A percentile compares a stretch with the other conserved stretches of the same genome.
Evolutionary conservation across 1,140 invertebrate species (phyloP).

Genomic region (Phenacoccus solenopsis): DNA sequence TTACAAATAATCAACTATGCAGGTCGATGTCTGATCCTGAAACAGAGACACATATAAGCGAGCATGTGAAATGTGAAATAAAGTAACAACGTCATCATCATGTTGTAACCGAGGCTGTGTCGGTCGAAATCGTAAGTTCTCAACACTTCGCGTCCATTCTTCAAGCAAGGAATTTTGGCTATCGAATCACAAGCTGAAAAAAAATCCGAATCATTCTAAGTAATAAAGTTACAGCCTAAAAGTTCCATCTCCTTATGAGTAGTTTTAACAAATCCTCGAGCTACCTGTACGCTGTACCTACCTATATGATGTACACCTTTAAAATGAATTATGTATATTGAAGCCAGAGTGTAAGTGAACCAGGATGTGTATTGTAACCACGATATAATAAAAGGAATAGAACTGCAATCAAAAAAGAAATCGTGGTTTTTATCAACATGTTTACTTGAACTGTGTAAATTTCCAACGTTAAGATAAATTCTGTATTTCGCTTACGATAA

Average conservation of each 20-base stretch:
- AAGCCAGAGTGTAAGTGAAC: slow-evolving; percentile 84
- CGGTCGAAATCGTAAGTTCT: slow-evolving; percentile 54
- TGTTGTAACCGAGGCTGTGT: slow-evolving; percentile 46
- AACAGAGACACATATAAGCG: not conserved
- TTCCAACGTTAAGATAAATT: no score
- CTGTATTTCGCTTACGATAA: not conserved
- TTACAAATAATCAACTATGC: no score
- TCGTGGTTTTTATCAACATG: no score
- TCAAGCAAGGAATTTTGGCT: slow-evolving; percentile 51
- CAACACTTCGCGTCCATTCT: slow-evolving; percentile 55
- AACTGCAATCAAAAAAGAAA: slow-evolving; percentile 46
- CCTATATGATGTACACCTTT: slow-evolving; percentile 59
- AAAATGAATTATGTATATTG: slow-evolving; percentile 69
- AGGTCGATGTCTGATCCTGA: not conserved
- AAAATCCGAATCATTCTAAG: no score
- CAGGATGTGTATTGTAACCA: slow-evolving; percentile 86
- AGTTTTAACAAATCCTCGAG: no score
- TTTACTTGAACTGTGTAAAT: no score
- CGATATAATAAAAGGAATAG: slow-evolving; percentile 59
- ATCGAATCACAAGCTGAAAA: slow-evolving; percentile 34
- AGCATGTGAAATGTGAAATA: not conserved
- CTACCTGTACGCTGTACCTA: no score
- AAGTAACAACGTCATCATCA: slow-evolving; percentile 29
- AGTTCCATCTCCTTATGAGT: no score
- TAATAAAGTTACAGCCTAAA: no score